phyloP scores from a whole-genome alignment of 2,888 invertebrate species.

The Ophonus ardosiacus region DNA sequence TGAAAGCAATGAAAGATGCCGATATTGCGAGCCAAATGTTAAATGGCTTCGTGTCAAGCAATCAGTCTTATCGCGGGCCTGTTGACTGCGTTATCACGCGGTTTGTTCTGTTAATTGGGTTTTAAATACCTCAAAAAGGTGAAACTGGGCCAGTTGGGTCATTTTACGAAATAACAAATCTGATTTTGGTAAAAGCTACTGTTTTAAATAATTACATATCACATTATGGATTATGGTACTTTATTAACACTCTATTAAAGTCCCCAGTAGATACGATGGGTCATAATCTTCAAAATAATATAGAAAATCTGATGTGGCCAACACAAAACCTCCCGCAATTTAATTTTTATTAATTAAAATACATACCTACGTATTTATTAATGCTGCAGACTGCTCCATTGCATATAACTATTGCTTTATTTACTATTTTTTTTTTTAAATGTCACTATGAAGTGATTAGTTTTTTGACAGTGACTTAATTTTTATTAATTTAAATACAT shows the following conservation, averaged over 20 bases:
- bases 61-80: not conserved
- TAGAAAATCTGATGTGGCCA: too few species aligned
- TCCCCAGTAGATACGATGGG: too few species aligned
- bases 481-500: too few species aligned
- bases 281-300: too few species aligned
- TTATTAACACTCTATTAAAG: not conserved
- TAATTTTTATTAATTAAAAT: too few species aligned
- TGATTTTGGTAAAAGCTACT: not conserved
- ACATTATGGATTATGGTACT: not conserved
- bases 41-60: not conserved
- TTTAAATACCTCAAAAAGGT: not conserved
- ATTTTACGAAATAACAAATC: not conserved
- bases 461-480: too few species aligned
- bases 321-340: too few species aligned
- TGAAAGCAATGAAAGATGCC: slow-evolving; percentile 23
- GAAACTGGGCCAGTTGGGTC: not conserved
- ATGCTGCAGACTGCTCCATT: too few species aligned
- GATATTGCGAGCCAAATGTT: not conserved
- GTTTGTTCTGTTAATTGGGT: not conserved
- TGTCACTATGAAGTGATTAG: too few species aligned
- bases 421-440: too few species aligned
- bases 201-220: not conserved
- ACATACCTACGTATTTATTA: too few species aligned
- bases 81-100: not conserved
- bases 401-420: too few species aligned